Conservation (phyloP, 2,113 vertebrate genomes). For the Psammodynastes pulverulentus region DNA sequence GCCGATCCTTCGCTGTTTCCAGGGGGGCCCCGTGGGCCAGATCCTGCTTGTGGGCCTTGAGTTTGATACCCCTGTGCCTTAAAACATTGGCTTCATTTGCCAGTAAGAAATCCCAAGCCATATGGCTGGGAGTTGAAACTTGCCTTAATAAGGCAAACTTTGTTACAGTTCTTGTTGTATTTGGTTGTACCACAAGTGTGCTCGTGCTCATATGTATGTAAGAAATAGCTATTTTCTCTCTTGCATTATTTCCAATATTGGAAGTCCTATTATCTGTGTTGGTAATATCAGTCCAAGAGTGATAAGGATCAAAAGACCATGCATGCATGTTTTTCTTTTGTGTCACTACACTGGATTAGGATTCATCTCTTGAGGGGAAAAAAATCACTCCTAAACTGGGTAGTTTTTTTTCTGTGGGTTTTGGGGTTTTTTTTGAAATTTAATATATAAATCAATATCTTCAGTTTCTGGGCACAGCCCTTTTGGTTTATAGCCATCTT, state of each 20-base stretch:
- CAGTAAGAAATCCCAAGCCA: background rate
- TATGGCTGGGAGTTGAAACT: background rate
- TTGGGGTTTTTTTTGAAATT: background rate
- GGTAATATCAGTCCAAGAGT: background rate
- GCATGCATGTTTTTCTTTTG: background rate
- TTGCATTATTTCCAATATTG: background rate
- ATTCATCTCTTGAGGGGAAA: background rate
- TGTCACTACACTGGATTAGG: background rate
- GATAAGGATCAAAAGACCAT: background rate
- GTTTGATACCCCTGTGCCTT: background rate
- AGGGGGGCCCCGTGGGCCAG: no score
- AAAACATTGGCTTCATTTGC: background rate
- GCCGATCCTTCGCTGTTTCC: no score
- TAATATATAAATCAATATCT: background rate
- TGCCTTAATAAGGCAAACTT: background rate
- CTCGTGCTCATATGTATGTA: background rate
- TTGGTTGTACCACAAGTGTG: background rate
- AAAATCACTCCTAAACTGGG: background rate
- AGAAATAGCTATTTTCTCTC: background rate
- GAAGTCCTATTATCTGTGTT: background rate
- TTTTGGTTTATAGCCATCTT: background rate
- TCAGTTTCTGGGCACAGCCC: background rate
- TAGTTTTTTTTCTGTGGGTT: background rate
- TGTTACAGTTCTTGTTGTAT: background rate
- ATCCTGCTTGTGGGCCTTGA: no score